Conservation (phyloP, 2,888 invertebrate genomes). For the Drosophila nr. perissopoda region DNA sequence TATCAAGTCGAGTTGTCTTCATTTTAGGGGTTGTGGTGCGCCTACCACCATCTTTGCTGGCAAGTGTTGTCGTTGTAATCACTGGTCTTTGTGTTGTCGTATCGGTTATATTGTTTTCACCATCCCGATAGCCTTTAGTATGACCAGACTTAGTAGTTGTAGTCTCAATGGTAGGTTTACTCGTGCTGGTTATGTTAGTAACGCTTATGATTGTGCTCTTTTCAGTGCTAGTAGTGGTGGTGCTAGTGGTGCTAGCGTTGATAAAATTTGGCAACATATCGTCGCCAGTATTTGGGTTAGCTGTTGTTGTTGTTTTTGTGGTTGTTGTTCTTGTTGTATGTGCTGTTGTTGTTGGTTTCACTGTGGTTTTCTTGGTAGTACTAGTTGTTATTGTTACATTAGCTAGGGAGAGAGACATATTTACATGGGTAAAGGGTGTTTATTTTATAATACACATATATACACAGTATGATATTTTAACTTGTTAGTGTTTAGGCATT, state of each 20-base stretch:
- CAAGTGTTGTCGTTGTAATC: slow-evolving; percentile 59
- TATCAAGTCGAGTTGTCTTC: slow-evolving; percentile 83
- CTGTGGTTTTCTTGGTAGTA: slow-evolving; percentile 79
- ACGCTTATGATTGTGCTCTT: slow-evolving; percentile 74
- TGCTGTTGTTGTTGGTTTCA: slow-evolving; percentile 59
- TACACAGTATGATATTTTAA: slow-evolving; percentile 73
- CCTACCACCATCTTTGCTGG: slow-evolving; percentile 56
- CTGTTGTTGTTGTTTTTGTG: slow-evolving; percentile 47
- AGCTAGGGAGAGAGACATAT: slow-evolving; percentile 84
- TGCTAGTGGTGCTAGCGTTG: slow-evolving; percentile 74
- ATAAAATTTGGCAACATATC: slow-evolving; percentile 21
- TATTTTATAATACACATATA: slow-evolving; percentile 76
- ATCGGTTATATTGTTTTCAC: slow-evolving; percentile 84
- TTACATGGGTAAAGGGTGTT: slow-evolving; percentile 81
- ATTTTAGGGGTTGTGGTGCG: slow-evolving; percentile 79
- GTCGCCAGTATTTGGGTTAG: slow-evolving; percentile 62
- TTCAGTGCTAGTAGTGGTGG: slow-evolving; percentile 75
- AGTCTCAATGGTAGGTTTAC: slow-evolving; percentile 55
- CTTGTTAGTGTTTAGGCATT: slow-evolving; percentile 55
- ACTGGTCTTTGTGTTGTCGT: slow-evolving; percentile 62
- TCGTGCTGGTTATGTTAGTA: slow-evolving; percentile 65
- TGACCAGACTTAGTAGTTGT: slow-evolving; percentile 80
- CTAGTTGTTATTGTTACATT: slow-evolving; percentile 83
- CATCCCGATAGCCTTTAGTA: slow-evolving; percentile 84
- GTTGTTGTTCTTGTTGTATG: slow-evolving; percentile 55